A percentile compares a stretch with the other conserved stretches of the same genome.
These are phyloP conservation scores for Paedocypris sp. DNA, from an alignment of 2,113 vertebrate species.

Conservation along the genomic window DNA sequence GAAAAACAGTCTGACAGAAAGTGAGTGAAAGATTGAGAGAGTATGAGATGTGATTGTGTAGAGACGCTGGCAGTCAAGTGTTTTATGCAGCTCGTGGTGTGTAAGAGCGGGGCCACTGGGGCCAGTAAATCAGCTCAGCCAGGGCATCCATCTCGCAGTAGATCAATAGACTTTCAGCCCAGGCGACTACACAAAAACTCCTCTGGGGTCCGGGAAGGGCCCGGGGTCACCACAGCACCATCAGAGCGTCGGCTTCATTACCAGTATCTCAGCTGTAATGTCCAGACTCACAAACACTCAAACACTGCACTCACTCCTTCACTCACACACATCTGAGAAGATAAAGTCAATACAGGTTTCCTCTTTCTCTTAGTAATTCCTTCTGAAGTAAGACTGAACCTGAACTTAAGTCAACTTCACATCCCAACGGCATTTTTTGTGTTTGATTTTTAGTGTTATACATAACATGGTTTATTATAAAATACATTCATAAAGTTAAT, in stretches of 20 bases:
- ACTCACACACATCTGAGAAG: not conserved
- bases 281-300: constrained; percentile 1
- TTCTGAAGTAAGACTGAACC: no score
- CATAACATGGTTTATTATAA: no score
- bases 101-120: constrained; percentile 39
- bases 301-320: not conserved
- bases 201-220: constrained; percentile 20
- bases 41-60: constrained; percentile 27
- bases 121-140: constrained; percentile 49
- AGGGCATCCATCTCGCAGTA: constrained; percentile 49
- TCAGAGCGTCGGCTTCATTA: constrained; percentile 20
- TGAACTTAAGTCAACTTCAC: no score
- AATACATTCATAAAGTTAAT: no score
- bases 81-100: constrained; percentile 41
- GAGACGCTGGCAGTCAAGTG: constrained; percentile 31
- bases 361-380: no score
- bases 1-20: not conserved
- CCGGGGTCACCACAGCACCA: constrained; percentile 17
- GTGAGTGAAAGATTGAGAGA: constrained; percentile 12
- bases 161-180: constrained; percentile 49
- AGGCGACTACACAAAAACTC: constrained; percentile 36
- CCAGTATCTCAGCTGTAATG: constrained; percentile 19
- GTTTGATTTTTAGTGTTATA: no score
- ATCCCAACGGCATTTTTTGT: no score
- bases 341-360: no score